These are phyloP conservation scores for Garra rufa DNA, from an alignment of 2,113 vertebrate species.

Conservation along the genomic window DNA sequence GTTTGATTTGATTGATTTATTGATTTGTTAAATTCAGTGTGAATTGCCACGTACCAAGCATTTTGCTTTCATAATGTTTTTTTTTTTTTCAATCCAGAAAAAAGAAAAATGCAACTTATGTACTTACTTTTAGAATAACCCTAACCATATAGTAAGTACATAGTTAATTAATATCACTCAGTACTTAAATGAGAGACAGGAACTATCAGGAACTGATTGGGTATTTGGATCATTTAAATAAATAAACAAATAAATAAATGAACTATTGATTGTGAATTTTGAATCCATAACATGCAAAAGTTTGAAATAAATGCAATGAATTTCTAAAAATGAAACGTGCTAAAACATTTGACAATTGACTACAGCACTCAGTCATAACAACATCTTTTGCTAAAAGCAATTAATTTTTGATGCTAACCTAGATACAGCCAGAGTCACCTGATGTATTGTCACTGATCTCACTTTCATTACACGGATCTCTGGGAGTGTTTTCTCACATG, in stretches of 20 bases:
- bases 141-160: too few relatives aligned
- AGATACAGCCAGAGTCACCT: neutral
- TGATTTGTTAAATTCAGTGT: neutral
- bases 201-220: neutral
- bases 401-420: neutral
- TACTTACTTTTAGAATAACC: too few relatives aligned
- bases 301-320: neutral
- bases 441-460: neutral
- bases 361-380: neutral
- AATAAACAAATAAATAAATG: neutral
- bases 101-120: too few relatives aligned
- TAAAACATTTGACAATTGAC: neutral
- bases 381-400: neutral
- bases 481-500: neutral
- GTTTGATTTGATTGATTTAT: too few relatives aligned
- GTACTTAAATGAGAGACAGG: too few relatives aligned
- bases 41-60: neutral
- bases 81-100: neutral
- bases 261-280: neutral
- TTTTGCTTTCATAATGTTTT: neutral
- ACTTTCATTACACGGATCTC: neutral
- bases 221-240: neutral
- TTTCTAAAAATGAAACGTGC: neutral
- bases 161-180: too few relatives aligned
- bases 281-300: neutral